Evolutionary conservation across 2,888 invertebrate genomes (phyloP).

Genomic region (Dromius quadrimaculatus): DNA sequence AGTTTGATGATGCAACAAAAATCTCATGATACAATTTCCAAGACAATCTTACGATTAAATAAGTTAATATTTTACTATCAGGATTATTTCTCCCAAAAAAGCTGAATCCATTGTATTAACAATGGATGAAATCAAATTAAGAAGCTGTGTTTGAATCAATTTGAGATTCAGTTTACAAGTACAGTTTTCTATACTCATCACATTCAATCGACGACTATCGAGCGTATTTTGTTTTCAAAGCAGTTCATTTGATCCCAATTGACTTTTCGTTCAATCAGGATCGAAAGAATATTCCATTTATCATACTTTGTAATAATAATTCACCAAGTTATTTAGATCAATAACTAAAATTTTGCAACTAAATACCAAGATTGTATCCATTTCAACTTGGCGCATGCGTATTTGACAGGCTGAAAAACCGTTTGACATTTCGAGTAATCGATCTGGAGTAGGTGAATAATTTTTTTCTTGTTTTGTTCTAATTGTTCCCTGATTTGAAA

Average conservation of each 20-base stretch:
- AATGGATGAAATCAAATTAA: too few species aligned
- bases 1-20: too few species aligned
- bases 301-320: background rate
- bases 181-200: too few species aligned
- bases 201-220: conserved; percentile 11
- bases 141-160: too few species aligned
- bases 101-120: too few species aligned
- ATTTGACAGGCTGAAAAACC: conserved; percentile 13
- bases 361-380: conserved; percentile 37
- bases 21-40: too few species aligned
- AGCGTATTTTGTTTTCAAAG: conserved; percentile 18
- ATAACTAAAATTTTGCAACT: conserved; percentile 21
- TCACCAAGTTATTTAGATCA: background rate
- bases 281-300: conserved; percentile 4
- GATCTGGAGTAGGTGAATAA: conserved; percentile 41
- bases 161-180: too few species aligned
- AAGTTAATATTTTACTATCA: too few species aligned
- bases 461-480: conserved; percentile 19
- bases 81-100: too few species aligned
- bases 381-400: conserved; percentile 47
- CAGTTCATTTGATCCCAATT: conserved; percentile 47
- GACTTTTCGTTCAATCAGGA: background rate
- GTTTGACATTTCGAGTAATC: conserved; percentile 50
- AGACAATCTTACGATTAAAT: too few species aligned
- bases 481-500: background rate